Evolutionary conservation across 2,888 invertebrate genomes (phyloP).

Genomic region (Sturmia bella): DNA sequence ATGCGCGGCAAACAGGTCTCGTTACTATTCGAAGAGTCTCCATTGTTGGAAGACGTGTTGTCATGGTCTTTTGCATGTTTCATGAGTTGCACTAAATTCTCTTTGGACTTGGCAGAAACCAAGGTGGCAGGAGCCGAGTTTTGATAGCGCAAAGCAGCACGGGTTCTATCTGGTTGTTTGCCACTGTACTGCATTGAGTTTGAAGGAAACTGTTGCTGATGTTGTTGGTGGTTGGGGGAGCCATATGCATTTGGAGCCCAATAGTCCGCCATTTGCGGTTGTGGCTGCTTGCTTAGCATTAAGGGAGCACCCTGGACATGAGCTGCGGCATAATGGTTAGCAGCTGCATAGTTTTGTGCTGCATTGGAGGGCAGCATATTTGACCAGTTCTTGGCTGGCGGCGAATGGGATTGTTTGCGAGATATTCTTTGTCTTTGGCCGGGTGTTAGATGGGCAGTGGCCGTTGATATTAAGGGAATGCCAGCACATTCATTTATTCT

Average conservation of each 20-base stretch:
- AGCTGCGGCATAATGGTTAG: constrained; percentile 83
- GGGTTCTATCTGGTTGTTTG: constrained; percentile 72
- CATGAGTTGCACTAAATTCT: constrained; percentile 58
- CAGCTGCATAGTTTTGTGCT: constrained; percentile 50
- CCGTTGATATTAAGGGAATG: constrained; percentile 91
- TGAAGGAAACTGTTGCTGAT: constrained; percentile 37
- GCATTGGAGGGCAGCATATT: constrained; percentile 53
- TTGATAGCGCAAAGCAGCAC: constrained; percentile 76
- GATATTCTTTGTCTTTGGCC: constrained; percentile 81
- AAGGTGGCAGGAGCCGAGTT: constrained; percentile 76
- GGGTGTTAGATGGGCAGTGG: constrained; percentile 83
- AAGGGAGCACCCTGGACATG: constrained; percentile 94
- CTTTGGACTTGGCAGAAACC: constrained; percentile 67
- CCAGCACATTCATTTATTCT: constrained; percentile 88
- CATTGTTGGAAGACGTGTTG: constrained; percentile 53
- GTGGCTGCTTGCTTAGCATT: constrained; percentile 83
- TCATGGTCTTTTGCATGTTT: constrained; percentile 38
- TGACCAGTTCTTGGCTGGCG: constrained; percentile 61
- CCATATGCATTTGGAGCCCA: constrained; percentile 41
- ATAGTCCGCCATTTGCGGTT: constrained; percentile 57
- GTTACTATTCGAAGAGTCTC: constrained; percentile 57
- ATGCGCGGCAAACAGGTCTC: constrained; percentile 90
- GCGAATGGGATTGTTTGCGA: constrained; percentile 73
- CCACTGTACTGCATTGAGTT: constrained; percentile 27
- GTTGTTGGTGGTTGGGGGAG: constrained; percentile 22